Conservation (phyloP, 2,797 vertebrate species). For the Leptoclinus maculatus region DNA sequence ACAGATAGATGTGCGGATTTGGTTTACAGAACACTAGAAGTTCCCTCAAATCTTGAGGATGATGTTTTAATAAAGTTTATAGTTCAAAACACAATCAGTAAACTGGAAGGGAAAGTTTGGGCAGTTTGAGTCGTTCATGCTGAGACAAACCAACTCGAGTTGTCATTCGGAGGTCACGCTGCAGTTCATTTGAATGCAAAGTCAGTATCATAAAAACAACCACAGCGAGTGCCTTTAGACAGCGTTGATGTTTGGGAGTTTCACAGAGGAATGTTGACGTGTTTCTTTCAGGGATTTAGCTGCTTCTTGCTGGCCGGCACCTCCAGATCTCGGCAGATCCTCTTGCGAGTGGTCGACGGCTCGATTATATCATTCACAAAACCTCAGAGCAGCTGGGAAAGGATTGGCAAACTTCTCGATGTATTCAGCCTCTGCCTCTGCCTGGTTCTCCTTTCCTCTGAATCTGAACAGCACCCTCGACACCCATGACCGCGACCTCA, state of each 20-base stretch:
- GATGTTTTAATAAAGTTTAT: too few relatives aligned
- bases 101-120: too few relatives aligned
- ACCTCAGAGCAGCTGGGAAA: slow-evolving; percentile 95
- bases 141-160: neutral
- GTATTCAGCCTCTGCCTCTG: slow-evolving; percentile 92
- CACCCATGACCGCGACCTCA: slow-evolving; percentile 98
- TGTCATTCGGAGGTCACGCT: neutral
- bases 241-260: slow-evolving; percentile 3
- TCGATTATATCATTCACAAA: slow-evolving; percentile 98
- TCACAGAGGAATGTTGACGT: slow-evolving; percentile 98
- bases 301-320: slow-evolving; percentile 93
- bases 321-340: slow-evolving; percentile 93
- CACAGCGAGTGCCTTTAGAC: neutral
- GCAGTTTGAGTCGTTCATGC: too few relatives aligned
- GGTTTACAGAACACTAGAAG: too few relatives aligned
- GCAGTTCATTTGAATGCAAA: slow-evolving; percentile 3
- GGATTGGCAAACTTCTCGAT: slow-evolving; percentile 97
- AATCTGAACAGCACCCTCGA: slow-evolving; percentile 98
- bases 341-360: slow-evolving; percentile 89
- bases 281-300: slow-evolving; percentile 96
- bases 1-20: too few relatives aligned
- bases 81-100: too few relatives aligned
- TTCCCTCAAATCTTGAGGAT: too few relatives aligned
- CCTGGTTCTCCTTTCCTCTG: slow-evolving; percentile 92
- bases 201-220: neutral